These are phyloP conservation scores for Halesus radiatus DNA, from an alignment of 1,140 invertebrate species.

Conservation along the genomic window DNA sequence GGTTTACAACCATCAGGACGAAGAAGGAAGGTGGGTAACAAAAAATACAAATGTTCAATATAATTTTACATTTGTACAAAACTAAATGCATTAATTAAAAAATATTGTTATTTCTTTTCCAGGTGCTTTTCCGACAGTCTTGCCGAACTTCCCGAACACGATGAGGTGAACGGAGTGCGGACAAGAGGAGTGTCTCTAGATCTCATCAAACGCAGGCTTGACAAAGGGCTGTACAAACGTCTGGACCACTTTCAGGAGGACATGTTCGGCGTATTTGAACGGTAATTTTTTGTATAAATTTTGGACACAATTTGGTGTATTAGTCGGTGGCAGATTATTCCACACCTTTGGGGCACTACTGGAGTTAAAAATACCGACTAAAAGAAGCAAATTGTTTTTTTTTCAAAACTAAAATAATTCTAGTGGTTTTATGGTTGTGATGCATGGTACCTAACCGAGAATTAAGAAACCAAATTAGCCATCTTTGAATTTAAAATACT, in stretches of 20 bases:
- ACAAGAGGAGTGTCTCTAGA: constrained; percentile 86
- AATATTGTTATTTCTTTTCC: constrained; percentile 12
- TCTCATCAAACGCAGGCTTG: constrained; percentile 86
- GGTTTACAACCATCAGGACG: constrained; percentile 96
- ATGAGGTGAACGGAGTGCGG: constrained; percentile 76
- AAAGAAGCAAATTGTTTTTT: no score
- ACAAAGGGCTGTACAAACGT: constrained; percentile 90
- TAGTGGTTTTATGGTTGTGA: no score
- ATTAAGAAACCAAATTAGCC: no score
- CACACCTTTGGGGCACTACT: no score
- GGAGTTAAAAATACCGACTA: no score
- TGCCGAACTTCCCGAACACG: constrained; percentile 92
- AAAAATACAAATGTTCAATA: no score
- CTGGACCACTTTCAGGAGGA: constrained; percentile 97
- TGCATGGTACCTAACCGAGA: no score
- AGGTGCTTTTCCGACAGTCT: constrained; percentile 96
- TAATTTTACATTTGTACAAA: background rate
- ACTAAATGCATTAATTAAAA: background rate
- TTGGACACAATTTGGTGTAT: no score
- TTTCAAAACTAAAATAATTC: no score
- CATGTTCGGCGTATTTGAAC: constrained; percentile 93
- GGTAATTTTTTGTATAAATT: constrained; percentile 57
- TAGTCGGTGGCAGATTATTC: no score
- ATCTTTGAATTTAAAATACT: no score
- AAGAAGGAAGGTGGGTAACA: constrained; percentile 80